phyloP scores from a whole-genome alignment of 53 echinoderm and acorn worm genomes.

The Echinarachnius parma region DNA sequence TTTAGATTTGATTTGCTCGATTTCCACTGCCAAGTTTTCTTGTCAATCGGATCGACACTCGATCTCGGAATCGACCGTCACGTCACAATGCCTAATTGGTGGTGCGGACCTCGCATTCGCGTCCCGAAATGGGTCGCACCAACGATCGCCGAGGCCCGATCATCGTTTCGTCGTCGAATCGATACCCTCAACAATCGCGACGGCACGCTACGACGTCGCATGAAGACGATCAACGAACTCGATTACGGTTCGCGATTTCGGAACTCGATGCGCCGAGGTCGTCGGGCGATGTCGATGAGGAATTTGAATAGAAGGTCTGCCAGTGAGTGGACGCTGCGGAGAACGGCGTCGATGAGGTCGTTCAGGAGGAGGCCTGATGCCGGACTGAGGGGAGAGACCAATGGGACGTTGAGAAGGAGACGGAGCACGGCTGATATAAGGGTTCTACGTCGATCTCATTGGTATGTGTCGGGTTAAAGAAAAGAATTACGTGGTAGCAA shows the following conservation, averaged over 20 bases:
- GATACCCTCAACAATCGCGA: neutral
- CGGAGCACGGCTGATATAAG: conserved; percentile 12
- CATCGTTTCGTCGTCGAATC: conserved; percentile 28
- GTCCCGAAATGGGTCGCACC: conserved; percentile 48
- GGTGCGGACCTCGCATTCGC: conserved; percentile 38
- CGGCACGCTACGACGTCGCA: neutral
- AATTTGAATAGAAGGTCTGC: conserved; percentile 2
- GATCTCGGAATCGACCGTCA: too few relatives aligned
- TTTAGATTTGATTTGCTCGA: too few relatives aligned
- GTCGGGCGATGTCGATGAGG: conserved; percentile 21
- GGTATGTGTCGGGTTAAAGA: neutral
- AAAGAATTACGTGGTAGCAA: too few relatives aligned
- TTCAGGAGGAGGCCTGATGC: conserved; percentile 6
- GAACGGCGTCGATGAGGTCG: conserved; percentile 23
- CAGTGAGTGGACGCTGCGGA: conserved; percentile 24
- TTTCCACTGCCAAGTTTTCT: too few relatives aligned
- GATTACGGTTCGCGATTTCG: conserved; percentile 20
- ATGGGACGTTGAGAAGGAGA: conserved; percentile 15
- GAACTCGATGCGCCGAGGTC: conserved; percentile 26
- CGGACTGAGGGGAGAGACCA: too few relatives aligned
- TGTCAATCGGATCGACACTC: too few relatives aligned
- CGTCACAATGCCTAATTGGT: conserved; percentile 38
- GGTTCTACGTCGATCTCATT: conserved; percentile 23
- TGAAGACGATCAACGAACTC: neutral
- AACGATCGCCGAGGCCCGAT: conserved; percentile 38